These are phyloP conservation scores for Lamellibrachia satsuma DNA, from an alignment of 2,888 invertebrate genomes.

Conservation along the genomic window DNA sequence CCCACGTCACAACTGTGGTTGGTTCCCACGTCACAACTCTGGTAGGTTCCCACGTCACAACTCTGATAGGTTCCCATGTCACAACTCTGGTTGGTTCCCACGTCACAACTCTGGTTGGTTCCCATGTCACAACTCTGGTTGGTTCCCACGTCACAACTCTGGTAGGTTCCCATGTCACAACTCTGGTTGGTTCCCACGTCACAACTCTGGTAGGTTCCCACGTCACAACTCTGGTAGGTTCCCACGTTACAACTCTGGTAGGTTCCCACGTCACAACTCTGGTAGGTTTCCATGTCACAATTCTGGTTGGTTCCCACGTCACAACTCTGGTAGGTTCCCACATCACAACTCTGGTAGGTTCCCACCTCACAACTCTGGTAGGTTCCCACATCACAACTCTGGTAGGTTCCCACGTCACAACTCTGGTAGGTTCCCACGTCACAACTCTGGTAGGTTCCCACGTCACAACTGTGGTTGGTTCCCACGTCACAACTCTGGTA, in stretches of 20 bases:
- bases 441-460: slow-evolving; percentile 72
- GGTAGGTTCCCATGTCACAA: slow-evolving; percentile 75
- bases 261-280: slow-evolving; percentile 76
- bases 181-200: slow-evolving; percentile 72
- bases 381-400: slow-evolving; percentile 76
- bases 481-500: slow-evolving; percentile 74
- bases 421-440: slow-evolving; percentile 72
- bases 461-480: slow-evolving; percentile 73
- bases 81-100: slow-evolving; percentile 72
- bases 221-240: slow-evolving; percentile 73
- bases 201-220: slow-evolving; percentile 72
- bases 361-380: slow-evolving; percentile 77
- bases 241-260: slow-evolving; percentile 74
- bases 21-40: slow-evolving; percentile 76
- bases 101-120: slow-evolving; percentile 73
- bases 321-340: neutral
- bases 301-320: neutral
- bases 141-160: slow-evolving; percentile 76
- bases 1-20: slow-evolving; percentile 75
- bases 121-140: slow-evolving; percentile 74
- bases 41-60: slow-evolving; percentile 75
- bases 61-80: slow-evolving; percentile 72
- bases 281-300: neutral
- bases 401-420: slow-evolving; percentile 75
- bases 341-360: slow-evolving; percentile 57